These are phyloP conservation scores for Callaeas wilsoni DNA, from an alignment of 2,113 vertebrate species.

Conservation along the genomic window DNA sequence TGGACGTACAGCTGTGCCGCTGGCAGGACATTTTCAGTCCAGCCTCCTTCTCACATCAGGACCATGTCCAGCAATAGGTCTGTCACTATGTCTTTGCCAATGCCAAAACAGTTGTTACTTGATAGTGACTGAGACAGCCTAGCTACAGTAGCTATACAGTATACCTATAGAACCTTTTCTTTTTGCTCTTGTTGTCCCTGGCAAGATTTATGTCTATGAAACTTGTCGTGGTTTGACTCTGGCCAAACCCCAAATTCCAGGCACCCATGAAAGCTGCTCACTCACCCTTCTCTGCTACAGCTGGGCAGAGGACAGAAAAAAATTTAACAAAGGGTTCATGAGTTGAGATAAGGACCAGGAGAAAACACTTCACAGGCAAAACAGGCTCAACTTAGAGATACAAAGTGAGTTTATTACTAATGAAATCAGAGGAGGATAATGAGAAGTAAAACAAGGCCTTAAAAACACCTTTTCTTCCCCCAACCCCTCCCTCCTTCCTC, in stretches of 20 bases:
- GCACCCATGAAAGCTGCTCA: background rate
- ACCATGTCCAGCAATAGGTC: background rate
- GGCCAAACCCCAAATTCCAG: too few species aligned
- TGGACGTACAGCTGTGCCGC: background rate
- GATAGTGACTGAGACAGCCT: background rate
- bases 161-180: background rate
- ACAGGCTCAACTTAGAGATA: background rate
- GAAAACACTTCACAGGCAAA: background rate
- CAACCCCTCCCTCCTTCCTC: accelerated
- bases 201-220: background rate
- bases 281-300: background rate
- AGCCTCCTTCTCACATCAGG: background rate
- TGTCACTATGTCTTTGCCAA: background rate
- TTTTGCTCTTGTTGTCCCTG: background rate
- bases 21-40: background rate
- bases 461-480: background rate
- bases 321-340: background rate
- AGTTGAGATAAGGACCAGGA: background rate
- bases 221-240: background rate
- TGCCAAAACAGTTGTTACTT: background rate
- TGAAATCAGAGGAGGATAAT: background rate
- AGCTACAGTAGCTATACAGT: background rate
- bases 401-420: background rate
- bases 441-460: background rate
- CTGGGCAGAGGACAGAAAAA: background rate